Base-by-base conservation (phyloP, 2,888 invertebrate genomes). In the Scaptomyza cyrtandrae region DNA sequence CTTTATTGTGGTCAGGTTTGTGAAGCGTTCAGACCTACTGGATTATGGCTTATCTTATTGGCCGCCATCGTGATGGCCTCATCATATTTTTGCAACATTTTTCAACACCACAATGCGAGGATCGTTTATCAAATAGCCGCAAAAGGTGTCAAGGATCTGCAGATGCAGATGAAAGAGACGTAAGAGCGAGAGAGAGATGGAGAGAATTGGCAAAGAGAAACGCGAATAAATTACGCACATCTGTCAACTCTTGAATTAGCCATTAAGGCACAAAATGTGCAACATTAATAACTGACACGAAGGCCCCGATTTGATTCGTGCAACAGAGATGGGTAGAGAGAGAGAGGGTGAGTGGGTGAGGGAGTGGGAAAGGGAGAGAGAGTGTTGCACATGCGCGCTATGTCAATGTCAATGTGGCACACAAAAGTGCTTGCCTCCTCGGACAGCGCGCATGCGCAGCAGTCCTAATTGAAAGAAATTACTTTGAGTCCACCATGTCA, bases 241-340 rank as follows among this genome's bases (percentile, higher is more conserved):
- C 91, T 91, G 91, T 91, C 91, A 91, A 89, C 90, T 90, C 90
- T 90, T 92, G 92, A 92, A 91, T 92, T 91, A 89, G 90, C 91
- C 91, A 92, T 92, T 91, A 91, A 91, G 90, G 90, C 91, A 86
- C 90, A 90, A 90, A 92, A 90, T 91, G 91, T 90, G 91, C 90
- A 89, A 90, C 91, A 92, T 92, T 92, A 91, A 92, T 91, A 92
- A 90, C 92, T 91, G 91, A 91, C 92, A 90, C 82, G 74, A 71
- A 41, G 83, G 83, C 88, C 85, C 85, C 85, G 89, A 90, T 90
- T 91, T 91, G 91, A 91, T 91, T 90, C 90, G 89, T 89, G 78
- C 77, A 24, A 58, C 56, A 44, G 62, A 13, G 33, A 50, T 41
- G 13, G 46, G 46, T 33, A 31, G 57, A 6, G 41, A 53, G 41